Evolutionary conservation across 2,797 vertebrate genomes (phyloP), one percentile per base, ranked within the genome.

Genomic region (Ctenochaetus hawaiiensis): DNA sequence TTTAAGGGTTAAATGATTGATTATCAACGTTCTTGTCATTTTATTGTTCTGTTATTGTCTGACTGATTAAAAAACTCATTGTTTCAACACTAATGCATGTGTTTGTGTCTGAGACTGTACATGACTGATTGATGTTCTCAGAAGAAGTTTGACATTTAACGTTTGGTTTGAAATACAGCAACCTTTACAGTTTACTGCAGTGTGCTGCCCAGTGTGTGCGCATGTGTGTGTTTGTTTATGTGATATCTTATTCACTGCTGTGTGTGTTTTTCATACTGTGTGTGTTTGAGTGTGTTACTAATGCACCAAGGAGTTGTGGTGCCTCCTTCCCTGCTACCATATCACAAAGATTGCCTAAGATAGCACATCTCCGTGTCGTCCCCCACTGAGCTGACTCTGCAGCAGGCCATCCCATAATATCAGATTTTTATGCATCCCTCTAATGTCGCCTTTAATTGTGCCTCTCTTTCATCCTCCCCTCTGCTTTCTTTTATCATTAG

Each of bases 351-450:
- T 83, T 75, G 84, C 85, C 78, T 73, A 23, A 77, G 89, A 87
- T 78, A 75, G 72, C 87, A 85, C 78, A 89, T 90, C 84, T 82
- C 83, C 8, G 72, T 84, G 85, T 88, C 71, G 82, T 72, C 79
- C 84, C 91, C 89, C 17, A 59, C 90, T 87, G 89, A 72, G 90
- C 85, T 73, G 85, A 86, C 87, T 84, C 85, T 84, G 82, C 91
- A 85, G 90, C 85, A 78, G 84, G 67, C 88, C 64, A 8, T 84
- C 78, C 83, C 67, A 72, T 92, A 91, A 93, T 93, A 87, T 89
- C 86, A 59, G 14, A 91, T 90, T 89, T 92, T 87, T 90, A 93
- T 92, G 92, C 88, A 69, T 83, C 77, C 72, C 81, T 88, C 71
- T 91, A 87, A 93, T 83, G 72, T 69, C 13, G 79, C 74, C 68